phyloP scores from a whole-genome alignment of 2,113 vertebrate genomes.

The Eonycteris spelaea region DNA sequence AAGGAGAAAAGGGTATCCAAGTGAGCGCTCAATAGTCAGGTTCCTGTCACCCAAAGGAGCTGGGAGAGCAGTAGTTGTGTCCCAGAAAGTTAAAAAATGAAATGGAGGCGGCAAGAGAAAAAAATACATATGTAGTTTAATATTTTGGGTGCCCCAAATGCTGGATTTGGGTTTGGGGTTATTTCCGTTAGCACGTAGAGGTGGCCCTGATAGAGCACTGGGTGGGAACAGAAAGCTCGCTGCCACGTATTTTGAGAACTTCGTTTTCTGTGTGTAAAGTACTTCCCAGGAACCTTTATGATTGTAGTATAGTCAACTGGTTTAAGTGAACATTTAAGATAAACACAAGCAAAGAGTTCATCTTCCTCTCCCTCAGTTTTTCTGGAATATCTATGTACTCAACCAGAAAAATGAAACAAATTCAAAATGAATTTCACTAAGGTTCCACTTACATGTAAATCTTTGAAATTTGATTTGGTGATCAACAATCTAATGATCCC shows the following conservation, averaged over 20 bases:
- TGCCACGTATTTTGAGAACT: background rate
- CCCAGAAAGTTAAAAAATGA: background rate
- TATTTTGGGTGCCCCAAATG: background rate
- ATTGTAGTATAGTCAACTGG: background rate
- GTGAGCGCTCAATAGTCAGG: background rate
- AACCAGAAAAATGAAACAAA: background rate
- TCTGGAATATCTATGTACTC: background rate
- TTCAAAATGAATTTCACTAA: background rate
- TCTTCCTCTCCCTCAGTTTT: background rate
- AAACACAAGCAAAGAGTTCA: background rate
- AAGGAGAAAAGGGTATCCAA: background rate
- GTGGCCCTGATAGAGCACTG: background rate
- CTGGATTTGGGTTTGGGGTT: background rate
- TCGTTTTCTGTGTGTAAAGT: background rate
- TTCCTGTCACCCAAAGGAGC: background rate
- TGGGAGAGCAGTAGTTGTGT: background rate
- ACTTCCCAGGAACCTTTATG: background rate
- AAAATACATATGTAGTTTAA: background rate
- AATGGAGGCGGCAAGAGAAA: background rate
- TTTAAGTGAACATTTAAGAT: background rate
- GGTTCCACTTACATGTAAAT: background rate
- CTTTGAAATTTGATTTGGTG: background rate
- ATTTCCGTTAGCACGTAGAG: background rate
- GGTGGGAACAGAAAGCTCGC: background rate
- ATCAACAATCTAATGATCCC: background rate